Evolutionary conservation across 2,888 invertebrate genomes (phyloP).

Genomic region (Falcaria lacertinaria): DNA sequence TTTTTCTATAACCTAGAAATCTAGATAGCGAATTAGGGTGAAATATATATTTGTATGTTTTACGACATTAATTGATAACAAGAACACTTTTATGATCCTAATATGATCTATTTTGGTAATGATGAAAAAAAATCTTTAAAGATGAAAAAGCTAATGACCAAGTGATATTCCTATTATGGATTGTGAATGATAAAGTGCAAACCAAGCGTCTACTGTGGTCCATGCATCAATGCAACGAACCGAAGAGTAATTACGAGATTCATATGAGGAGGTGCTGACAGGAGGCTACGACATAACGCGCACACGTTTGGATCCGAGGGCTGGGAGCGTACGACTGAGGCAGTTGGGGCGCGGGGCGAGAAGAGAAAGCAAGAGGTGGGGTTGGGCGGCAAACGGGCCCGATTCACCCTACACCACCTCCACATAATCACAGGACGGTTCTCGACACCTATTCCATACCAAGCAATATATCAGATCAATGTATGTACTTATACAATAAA

Average conservation of each 20-base stretch:
- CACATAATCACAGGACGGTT: slow-evolving; percentile 66
- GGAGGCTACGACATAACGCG: slow-evolving; percentile 66
- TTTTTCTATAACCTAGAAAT: too few relatives aligned
- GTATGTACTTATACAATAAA: background rate
- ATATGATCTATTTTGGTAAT: background rate
- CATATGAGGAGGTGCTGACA: slow-evolving; percentile 67
- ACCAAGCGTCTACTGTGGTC: slow-evolving; percentile 75
- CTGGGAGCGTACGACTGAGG: slow-evolving; percentile 66
- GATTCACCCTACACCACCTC: slow-evolving; percentile 51
- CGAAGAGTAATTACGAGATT: slow-evolving; percentile 64
- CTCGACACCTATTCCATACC: slow-evolving; percentile 51
- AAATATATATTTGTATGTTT: too few relatives aligned
- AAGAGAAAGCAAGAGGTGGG: slow-evolving; percentile 19
- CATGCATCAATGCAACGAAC: slow-evolving; percentile 78
- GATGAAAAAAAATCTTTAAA: slow-evolving; percentile 5
- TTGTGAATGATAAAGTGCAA: slow-evolving; percentile 61
- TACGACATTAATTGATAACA: too few relatives aligned
- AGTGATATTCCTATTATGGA: slow-evolving; percentile 30
- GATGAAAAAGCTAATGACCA: slow-evolving; percentile 19
- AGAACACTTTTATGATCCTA: background rate
- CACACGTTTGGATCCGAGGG: slow-evolving; percentile 58
- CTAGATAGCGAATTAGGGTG: too few relatives aligned
- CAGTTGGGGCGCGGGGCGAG: slow-evolving; percentile 14
- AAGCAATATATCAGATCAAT: slow-evolving; percentile 30
- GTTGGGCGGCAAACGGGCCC: slow-evolving; percentile 45